Evolutionary conservation across 2,797 vertebrate species (phyloP).

Genomic region (Crax fasciolata): DNA sequence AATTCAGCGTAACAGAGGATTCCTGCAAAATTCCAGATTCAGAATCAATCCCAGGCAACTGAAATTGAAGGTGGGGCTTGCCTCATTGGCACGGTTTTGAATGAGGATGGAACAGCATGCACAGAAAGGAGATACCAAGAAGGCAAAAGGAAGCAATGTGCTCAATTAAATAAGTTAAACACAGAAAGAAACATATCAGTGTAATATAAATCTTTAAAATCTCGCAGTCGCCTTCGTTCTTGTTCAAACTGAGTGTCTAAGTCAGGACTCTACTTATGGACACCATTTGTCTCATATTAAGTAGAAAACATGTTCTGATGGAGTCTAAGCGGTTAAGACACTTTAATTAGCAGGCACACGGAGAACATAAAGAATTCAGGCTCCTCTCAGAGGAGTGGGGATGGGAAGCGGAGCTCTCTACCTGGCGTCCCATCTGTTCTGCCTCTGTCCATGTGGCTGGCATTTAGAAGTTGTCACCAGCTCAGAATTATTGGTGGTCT

Average conservation of each 20-base stretch:
- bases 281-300: constrained; percentile 51
- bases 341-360: constrained; percentile 74
- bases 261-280: neutral
- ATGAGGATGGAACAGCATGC: neutral
- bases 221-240: neutral
- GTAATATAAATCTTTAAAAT: neutral
- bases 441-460: neutral
- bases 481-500: neutral
- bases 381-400: constrained; percentile 71
- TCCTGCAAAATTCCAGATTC: constrained; percentile 69
- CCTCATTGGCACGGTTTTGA: constrained; percentile 12
- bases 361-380: constrained; percentile 77
- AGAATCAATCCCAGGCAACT: constrained; percentile 38
- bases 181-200: neutral
- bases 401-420: constrained; percentile 59
- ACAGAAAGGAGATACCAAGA: neutral
- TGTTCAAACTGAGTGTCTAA: neutral
- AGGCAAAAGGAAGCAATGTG: neutral
- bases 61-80: neutral
- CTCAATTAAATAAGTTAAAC: constrained; percentile 1
- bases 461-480: neutral
- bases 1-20: constrained; percentile 52
- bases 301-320: constrained; percentile 67
- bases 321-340: constrained; percentile 70
- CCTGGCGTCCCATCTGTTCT: constrained; percentile 73